Conservation (phyloP, 2,888 invertebrate genomes). For the Zelleria hepariella region DNA sequence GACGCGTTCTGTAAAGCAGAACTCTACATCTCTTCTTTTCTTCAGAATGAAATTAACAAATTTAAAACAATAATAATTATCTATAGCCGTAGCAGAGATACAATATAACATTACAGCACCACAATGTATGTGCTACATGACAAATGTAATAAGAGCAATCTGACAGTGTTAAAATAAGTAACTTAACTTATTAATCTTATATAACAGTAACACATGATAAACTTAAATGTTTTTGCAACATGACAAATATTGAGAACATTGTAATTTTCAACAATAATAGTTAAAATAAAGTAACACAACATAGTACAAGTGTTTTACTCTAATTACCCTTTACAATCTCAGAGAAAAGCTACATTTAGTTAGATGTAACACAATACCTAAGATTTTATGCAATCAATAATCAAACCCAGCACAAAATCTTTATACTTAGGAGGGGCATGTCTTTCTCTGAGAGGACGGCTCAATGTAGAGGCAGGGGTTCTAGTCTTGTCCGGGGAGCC, state of each 20-base stretch:
- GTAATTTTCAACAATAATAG: no score
- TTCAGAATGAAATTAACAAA: no score
- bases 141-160: not conserved
- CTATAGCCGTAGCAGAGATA: not conserved
- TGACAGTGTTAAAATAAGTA: not conserved
- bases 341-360: not conserved
- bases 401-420: slow-evolving; percentile 2
- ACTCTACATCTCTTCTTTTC: not conserved
- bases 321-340: not conserved
- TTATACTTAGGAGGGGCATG: not conserved
- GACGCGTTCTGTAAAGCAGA: no score
- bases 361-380: not conserved
- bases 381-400: slow-evolving; percentile 1
- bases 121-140: not conserved
- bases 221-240: no score
- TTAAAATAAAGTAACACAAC: no score
- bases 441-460: not conserved
- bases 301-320: no score
- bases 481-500: not conserved
- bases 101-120: not conserved
- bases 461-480: not conserved
- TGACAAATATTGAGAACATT: no score
- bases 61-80: not conserved
- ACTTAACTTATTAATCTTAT: not conserved
- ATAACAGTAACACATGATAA: no score